These are phyloP conservation scores for Entomobrya proxima DNA, from an alignment of 2,888 invertebrate genomes.

Conservation along the genomic window DNA sequence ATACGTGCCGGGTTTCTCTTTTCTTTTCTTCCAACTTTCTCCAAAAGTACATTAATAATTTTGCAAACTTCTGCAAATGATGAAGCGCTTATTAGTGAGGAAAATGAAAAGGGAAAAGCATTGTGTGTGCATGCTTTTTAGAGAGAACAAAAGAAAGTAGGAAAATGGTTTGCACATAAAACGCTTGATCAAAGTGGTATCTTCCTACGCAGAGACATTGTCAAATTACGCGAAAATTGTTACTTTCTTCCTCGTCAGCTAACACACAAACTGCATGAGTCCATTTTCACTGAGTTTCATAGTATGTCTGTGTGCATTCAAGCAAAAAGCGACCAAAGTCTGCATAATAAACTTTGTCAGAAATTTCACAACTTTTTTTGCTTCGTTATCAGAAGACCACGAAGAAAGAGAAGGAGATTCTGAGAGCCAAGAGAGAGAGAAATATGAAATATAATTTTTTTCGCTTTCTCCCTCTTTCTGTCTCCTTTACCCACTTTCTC, in stretches of 20 bases:
- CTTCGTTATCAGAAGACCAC: background rate
- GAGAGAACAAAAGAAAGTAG: background rate
- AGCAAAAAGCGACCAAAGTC: background rate
- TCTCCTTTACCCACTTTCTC: constrained; percentile 23
- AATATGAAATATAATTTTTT: constrained; percentile 47
- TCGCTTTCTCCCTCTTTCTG: constrained; percentile 1
- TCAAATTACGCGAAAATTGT: background rate
- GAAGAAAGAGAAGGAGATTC: too few relatives aligned
- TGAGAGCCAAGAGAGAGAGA: too few relatives aligned
- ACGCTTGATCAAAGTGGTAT: too few relatives aligned
- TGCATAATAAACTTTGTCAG: constrained; percentile 13
- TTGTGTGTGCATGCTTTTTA: background rate
- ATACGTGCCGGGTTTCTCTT: too few relatives aligned
- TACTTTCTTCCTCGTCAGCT: background rate
- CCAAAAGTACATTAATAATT: too few relatives aligned
- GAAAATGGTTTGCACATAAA: too few relatives aligned
- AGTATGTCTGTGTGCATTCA: background rate
- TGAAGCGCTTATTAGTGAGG: too few relatives aligned
- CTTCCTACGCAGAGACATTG: background rate
- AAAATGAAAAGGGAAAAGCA: background rate
- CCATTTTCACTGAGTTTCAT: background rate
- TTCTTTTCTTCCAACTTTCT: too few relatives aligned
- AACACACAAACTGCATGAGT: too few relatives aligned
- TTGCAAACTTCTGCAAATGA: too few relatives aligned
- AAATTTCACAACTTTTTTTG: constrained; percentile 27